Evolutionary conservation across 1,140 invertebrate species (phyloP), one percentile per base, ranked within the genome.

Genomic region (Notospermus geniculatus): DNA sequence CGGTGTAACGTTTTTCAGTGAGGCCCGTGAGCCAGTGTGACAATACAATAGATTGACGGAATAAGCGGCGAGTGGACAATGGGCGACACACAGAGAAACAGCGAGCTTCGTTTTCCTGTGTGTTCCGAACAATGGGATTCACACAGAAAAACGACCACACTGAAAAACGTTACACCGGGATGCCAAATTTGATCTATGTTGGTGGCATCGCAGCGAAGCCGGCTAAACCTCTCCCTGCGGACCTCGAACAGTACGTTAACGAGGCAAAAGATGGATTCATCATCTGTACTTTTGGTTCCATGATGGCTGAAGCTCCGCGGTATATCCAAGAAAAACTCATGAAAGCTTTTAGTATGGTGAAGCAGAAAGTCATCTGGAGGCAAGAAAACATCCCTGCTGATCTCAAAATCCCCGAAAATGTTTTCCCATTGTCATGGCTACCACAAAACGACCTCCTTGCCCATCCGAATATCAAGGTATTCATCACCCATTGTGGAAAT

Each of bases 401-500:
- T 27, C 19, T 50, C 25, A 50, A 50, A 50, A 19, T 50, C 9
- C 46, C 46, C n/a, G 46, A 50, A 7, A 50, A 50, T 50, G 46
- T 50, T 9, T 7, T 5, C 4, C 19, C 25, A 4, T 7, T 27
- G 19, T 22, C n/a, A 4, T 50, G 46, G 46, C 25, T 50, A n/a
- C 46, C 46, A 27, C 46, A 50, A 27, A 50, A 50, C n/a, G 46
- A 50, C n/a, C 46, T 50, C 46, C n/a, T 50, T 4, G 46, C 46
- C 5, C 46, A 50, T n/a, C n/a, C n/a, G 46, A 50, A 50, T 50
- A n/a, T 27, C 9, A 50, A 50, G 46, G 46, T 50, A 50, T 50
- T 50, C 46, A 27, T 50, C n/a, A 50, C 46, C 25, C 46, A 50
- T 50, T 7, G n/a, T n/a, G 46, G 46, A 9, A 50, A 27, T 50